Evolutionary conservation across 2,888 invertebrate species (phyloP).

Genomic region (Artemia sinica): DNA sequence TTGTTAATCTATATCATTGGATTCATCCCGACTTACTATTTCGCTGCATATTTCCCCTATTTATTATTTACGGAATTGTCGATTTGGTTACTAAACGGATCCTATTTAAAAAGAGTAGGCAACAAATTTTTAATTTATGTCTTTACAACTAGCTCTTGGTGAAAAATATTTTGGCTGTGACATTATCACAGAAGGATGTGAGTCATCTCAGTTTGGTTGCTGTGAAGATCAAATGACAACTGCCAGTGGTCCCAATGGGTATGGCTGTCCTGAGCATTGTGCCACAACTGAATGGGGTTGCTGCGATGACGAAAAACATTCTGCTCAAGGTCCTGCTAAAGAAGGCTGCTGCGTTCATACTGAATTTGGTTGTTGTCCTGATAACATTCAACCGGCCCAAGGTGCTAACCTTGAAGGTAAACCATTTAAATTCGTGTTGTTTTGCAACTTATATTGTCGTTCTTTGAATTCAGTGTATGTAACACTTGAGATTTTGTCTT

Average conservation of each 20-base stretch:
- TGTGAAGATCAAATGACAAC: constrained; percentile 1
- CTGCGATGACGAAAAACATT: constrained; percentile 62
- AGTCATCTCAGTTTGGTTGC: neutral
- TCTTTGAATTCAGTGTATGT: too few species aligned
- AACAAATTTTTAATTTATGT: neutral
- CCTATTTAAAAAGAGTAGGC: neutral
- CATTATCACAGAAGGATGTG: neutral
- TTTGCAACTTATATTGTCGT: too few species aligned
- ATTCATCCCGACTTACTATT: too few species aligned
- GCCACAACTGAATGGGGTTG: constrained; percentile 57
- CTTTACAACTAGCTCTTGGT: constrained; percentile 15
- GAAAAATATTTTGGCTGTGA: constrained; percentile 6
- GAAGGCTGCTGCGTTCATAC: constrained; percentile 64
- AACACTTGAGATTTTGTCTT: too few species aligned
- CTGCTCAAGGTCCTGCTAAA: constrained; percentile 61
- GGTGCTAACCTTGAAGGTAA: constrained; percentile 54
- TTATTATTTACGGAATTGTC: too few species aligned
- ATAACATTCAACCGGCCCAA: constrained; percentile 59
- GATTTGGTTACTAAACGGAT: neutral
- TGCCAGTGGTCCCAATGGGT: constrained; percentile 47
- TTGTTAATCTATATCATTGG: too few species aligned
- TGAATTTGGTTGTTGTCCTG: constrained; percentile 72
- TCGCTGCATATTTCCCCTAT: too few species aligned
- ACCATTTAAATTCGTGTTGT: too few species aligned
- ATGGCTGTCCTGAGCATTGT: constrained; percentile 58